phyloP scores from a whole-genome alignment of 2,797 vertebrate genomes.

The Sebastes cheni region DNA sequence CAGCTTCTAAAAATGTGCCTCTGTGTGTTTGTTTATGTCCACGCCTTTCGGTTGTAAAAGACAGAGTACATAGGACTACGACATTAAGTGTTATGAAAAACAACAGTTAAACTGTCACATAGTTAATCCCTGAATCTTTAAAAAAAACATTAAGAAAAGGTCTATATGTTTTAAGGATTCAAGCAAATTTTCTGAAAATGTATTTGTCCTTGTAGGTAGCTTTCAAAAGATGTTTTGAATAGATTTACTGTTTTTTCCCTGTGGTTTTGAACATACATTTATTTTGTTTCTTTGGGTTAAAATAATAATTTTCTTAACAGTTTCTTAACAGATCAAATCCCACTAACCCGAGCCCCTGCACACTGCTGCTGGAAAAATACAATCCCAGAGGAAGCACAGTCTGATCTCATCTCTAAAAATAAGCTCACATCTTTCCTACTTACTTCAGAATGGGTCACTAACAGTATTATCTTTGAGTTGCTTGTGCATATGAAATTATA shows the following conservation, averaged over 20 bases:
- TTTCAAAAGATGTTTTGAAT: neutral
- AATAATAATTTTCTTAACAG: neutral
- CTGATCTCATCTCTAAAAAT: neutral
- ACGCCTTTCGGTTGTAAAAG: slow-evolving; percentile 5
- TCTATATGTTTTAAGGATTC: neutral
- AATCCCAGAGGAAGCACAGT: neutral
- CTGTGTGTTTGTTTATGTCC: slow-evolving; percentile 17
- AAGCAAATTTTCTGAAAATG: neutral
- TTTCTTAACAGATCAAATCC: neutral
- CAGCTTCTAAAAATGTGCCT: slow-evolving; percentile 26
- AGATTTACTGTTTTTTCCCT: neutral
- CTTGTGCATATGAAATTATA: neutral
- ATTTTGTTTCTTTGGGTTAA: neutral
- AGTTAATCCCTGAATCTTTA: neutral
- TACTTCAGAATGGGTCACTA: neutral
- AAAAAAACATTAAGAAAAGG: neutral
- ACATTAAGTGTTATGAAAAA: slow-evolving; percentile 3
- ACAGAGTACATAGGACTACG: neutral
- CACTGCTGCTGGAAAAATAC: neutral
- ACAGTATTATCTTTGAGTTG: neutral
- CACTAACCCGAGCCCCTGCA: neutral
- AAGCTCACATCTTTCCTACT: neutral
- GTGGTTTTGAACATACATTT: neutral
- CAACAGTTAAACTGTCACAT: neutral
- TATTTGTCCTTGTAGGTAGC: neutral